Evolutionary conservation across 2,113 vertebrate species (phyloP).

Genomic region (Hippopotamus amphibius): DNA sequence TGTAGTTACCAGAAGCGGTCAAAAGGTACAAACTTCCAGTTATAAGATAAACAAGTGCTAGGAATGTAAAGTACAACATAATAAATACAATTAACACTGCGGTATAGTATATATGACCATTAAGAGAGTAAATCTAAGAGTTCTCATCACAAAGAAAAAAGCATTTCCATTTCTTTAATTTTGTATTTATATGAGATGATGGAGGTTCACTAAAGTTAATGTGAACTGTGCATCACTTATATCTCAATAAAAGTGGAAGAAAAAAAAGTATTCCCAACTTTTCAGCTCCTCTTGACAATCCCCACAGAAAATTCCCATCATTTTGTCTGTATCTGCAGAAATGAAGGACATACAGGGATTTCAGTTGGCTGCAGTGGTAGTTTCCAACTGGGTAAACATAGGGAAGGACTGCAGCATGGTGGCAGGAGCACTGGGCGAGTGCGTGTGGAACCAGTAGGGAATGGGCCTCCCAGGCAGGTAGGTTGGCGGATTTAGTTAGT

Average conservation of each 20-base stretch:
- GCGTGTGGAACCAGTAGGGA: not conserved
- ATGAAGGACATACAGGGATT: not conserved
- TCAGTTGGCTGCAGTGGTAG: not conserved
- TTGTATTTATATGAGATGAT: not conserved
- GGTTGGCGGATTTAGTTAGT: not conserved
- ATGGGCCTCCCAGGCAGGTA: not conserved
- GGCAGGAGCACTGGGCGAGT: not conserved
- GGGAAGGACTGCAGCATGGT: not conserved
- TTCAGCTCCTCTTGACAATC: not conserved
- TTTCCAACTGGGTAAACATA: not conserved
- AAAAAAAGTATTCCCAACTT: not conserved
- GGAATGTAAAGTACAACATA: not conserved
- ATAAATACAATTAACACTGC: not conserved
- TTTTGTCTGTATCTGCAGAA: not conserved
- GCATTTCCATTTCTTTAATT: not conserved
- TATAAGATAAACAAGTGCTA: not conserved
- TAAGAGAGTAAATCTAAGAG: not conserved
- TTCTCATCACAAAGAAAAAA: not conserved
- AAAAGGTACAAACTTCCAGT: not conserved
- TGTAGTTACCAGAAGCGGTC: not conserved
- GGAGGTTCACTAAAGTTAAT: not conserved
- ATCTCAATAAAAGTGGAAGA: not conserved
- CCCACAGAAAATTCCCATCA: not conserved
- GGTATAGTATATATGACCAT: not conserved
- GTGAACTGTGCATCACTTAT: not conserved